phyloP scores from a whole-genome alignment of 35 echinoderm and acorn worm species.

The Amphiura filiformis region DNA sequence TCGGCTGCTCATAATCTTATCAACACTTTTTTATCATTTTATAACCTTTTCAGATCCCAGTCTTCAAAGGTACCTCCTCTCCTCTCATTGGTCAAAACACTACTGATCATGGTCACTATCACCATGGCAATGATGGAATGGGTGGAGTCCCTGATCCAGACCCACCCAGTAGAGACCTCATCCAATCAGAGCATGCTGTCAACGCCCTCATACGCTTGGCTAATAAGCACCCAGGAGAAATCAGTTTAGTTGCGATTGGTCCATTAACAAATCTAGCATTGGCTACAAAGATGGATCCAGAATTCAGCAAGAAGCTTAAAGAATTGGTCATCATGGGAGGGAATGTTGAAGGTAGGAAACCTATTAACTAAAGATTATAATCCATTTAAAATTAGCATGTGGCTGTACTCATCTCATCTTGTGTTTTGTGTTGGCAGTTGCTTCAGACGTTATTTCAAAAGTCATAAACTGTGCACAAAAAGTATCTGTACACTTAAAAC shows the following conservation, averaged over 20 bases:
- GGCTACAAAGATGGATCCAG: constrained; percentile 54
- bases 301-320: constrained; percentile 47
- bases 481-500: too few species aligned
- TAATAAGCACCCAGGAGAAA: constrained; percentile 42
- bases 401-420: background rate
- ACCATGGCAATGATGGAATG: constrained; percentile 31
- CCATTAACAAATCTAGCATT: constrained; percentile 76
- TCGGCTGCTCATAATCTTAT: too few species aligned
- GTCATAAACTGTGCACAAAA: too few species aligned
- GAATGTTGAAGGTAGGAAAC: constrained; percentile 35
- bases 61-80: constrained; percentile 7
- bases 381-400: background rate
- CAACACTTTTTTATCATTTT: too few species aligned
- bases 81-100: background rate
- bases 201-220: constrained; percentile 42
- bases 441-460: background rate
- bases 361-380: background rate
- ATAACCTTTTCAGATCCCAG: constrained; percentile 19
- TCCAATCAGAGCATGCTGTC: constrained; percentile 54
- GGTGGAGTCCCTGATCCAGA: constrained; percentile 28
- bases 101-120: background rate
- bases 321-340: constrained; percentile 74
- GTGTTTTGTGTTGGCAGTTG: background rate
- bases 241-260: constrained; percentile 54
- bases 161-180: constrained; percentile 16